Conservation (phyloP, 2,113 vertebrate genomes). For the Corythaixoides concolor region DNA sequence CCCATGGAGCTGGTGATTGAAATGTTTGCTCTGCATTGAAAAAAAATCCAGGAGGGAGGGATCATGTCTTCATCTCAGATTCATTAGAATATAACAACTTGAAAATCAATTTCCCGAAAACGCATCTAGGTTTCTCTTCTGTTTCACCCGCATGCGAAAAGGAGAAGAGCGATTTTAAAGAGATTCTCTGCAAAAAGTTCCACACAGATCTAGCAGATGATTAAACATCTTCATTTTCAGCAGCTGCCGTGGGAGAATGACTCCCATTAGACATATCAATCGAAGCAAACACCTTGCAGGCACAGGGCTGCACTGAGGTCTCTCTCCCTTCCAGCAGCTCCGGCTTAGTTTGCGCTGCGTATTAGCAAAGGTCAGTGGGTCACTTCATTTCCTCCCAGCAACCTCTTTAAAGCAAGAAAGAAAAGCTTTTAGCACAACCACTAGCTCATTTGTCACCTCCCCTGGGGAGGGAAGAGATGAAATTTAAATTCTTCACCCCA, state of each 20-base stretch:
- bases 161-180: not conserved
- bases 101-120: not conserved
- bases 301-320: conserved; percentile 35
- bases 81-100: not conserved
- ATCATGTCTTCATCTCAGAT: not conserved
- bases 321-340: conserved; percentile 9
- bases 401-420: conserved; percentile 26
- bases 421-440: conserved; percentile 53
- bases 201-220: not conserved
- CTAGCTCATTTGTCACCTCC: conserved; percentile 25
- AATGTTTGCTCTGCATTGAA: not conserved
- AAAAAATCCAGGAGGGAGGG: not conserved
- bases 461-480: not conserved
- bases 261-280: conserved; percentile 29
- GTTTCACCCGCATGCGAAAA: not conserved
- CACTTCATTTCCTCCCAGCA: conserved; percentile 61
- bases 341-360: not conserved
- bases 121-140: not conserved
- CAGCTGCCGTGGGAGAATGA: conserved; percentile 17
- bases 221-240: conserved; percentile 46
- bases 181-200: not conserved
- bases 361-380: conserved; percentile 59
- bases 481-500: not conserved
- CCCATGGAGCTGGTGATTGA: not conserved
- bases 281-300: conserved; percentile 53